Evolutionary conservation across 2,113 vertebrate genomes (phyloP), one percentile per base, ranked within the genome.

Genomic region (Xyliphius kryptos): DNA sequence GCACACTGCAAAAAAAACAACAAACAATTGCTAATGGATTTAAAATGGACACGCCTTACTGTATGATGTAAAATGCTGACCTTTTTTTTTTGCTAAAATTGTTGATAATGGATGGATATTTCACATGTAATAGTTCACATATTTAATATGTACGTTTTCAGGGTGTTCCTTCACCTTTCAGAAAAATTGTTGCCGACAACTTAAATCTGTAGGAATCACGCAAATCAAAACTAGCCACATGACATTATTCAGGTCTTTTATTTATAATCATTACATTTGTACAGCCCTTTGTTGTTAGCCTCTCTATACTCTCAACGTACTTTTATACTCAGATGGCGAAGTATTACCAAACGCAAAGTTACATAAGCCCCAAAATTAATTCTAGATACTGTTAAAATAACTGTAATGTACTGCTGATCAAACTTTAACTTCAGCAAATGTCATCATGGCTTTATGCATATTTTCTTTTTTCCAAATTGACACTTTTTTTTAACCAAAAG

Each of bases 211-310:
- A n/a, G n/a, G n/a, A n/a, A n/a, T 41, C 13, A 41, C 4, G 7
- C 13, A 46, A 55, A 22, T 46, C 11, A 32, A 49, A 57, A 43
- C 19, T 22, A 44, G 44, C 22, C 20, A 44, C 17, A 37, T 1
- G 3, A 13, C 17, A 65, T 48, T 9, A 47, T 61, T 55, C 46
- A 50, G 40, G 11, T 52, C 72, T 74, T 70, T 38, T 78, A 63
- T 79, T 56, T 37, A 70, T 61, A 74, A 57, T 52, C 69, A 73
- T 16, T 54, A 44, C 11, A 51, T 14, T 50, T 51, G 11, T 32
- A 19, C 12, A 50, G 44, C 26, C 66, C 43, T 38, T 48, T 44
- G 5, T 44, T 4, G 2, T 32, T 17, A 40, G 26, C 9, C n/a
- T 32, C n/a, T 32, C 26, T 32, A 32, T 32, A 32, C 26, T 32